Evolutionary conservation across 2,113 vertebrate species (phyloP).

Genomic region (Dasyprocta punctata): DNA sequence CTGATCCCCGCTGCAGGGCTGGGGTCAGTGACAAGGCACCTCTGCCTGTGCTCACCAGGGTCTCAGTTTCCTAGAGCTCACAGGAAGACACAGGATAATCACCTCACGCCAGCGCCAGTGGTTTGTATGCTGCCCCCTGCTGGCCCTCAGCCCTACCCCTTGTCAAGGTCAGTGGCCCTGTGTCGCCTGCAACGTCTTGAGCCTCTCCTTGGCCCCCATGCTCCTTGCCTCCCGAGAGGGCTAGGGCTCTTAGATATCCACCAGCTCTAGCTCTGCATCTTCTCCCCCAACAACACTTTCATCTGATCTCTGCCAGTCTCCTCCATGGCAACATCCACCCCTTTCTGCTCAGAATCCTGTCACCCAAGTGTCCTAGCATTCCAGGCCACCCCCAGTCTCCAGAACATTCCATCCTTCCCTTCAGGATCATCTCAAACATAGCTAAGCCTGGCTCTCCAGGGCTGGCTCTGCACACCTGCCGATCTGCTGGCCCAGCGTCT

Average conservation of each 20-base stretch:
- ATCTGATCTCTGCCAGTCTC: neutral
- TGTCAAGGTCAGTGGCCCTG: neutral
- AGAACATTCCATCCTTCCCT: neutral
- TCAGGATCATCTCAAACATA: neutral
- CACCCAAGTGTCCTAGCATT: neutral
- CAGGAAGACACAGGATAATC: neutral
- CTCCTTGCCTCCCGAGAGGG: neutral
- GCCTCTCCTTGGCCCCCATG: neutral
- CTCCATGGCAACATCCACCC: neutral
- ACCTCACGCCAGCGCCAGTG: neutral
- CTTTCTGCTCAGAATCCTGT: neutral
- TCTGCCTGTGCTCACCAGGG: neutral
- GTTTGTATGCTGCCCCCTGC: neutral
- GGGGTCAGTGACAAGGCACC: neutral
- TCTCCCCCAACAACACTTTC: neutral
- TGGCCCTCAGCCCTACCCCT: neutral
- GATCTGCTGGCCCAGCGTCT: accelerated
- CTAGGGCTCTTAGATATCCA: neutral
- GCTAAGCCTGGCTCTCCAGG: neutral
- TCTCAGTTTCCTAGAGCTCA: neutral
- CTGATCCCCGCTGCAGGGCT: neutral
- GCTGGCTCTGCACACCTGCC: neutral
- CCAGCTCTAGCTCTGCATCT: neutral
- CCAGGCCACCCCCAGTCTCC: neutral
- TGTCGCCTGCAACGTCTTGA: neutral